These are phyloP conservation scores for Rattus norvegicus DNA, from an alignment of 2,113 vertebrate species.

Conservation along the genomic window DNA sequence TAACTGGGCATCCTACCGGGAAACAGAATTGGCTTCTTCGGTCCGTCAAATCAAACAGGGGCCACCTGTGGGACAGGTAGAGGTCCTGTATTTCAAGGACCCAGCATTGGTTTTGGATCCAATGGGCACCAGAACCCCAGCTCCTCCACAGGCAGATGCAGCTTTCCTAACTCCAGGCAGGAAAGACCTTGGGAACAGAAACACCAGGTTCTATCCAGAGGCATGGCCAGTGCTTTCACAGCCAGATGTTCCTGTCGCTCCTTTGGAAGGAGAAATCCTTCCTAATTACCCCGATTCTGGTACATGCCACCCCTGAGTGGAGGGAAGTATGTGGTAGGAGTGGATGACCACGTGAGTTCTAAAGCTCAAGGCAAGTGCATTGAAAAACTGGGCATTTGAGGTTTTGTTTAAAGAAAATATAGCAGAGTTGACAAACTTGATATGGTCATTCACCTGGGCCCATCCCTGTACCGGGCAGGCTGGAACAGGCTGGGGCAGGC, in stretches of 20 bases:
- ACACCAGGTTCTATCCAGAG: neutral
- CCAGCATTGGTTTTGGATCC: neutral
- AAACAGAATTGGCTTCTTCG: neutral
- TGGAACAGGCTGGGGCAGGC: no score
- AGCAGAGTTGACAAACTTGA: neutral
- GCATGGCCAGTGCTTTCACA: neutral
- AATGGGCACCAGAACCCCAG: fast-evolving
- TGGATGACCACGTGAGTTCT: slow-evolving; percentile 89
- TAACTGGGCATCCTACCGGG: neutral
- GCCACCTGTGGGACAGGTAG: neutral
- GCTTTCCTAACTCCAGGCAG: neutral
- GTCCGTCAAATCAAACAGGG: neutral
- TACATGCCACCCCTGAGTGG: slow-evolving; percentile 67
- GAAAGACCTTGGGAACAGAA: neutral
- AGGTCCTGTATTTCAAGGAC: neutral
- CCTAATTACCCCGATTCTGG: slow-evolving; percentile 50
- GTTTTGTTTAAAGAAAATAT: neutral
- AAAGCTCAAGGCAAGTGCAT: slow-evolving; percentile 90
- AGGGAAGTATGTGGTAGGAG: slow-evolving; percentile 86
- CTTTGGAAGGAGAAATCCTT: neutral
- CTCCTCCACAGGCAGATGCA: neutral
- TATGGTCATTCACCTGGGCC: neutral
- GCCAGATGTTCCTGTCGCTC: slow-evolving; percentile 58
- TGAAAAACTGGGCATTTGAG: neutral
- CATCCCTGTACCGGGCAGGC: neutral